Evolutionary conservation across 2,888 invertebrate species (phyloP).

Genomic region (Drosophila trichaetosa): DNA sequence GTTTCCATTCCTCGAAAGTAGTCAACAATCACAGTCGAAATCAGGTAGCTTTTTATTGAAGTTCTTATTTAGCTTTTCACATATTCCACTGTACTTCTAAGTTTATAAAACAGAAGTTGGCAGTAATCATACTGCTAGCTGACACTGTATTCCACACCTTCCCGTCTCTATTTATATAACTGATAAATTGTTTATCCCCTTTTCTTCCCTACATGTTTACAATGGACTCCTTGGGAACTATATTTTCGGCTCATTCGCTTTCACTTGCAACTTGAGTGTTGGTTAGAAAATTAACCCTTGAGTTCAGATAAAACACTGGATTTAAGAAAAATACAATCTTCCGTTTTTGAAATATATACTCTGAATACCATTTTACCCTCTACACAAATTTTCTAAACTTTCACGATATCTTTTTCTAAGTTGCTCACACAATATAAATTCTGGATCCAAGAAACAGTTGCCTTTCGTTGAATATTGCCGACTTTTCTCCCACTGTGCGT

Average conservation of each 20-base stretch:
- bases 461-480: neutral
- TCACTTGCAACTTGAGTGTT: neutral
- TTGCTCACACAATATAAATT: neutral
- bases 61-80: neutral
- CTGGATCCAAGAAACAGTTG: accelerated
- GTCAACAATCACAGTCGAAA: neutral
- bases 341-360: neutral
- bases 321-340: neutral
- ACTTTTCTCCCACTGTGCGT: neutral
- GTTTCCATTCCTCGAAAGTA: neutral
- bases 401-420: neutral
- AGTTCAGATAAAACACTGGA: neutral
- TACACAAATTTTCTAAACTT: neutral
- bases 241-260: neutral
- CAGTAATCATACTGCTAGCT: neutral
- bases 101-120: neutral
- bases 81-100: neutral
- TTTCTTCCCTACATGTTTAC: neutral
- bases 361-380: neutral
- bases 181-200: neutral
- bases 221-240: neutral
- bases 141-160: neutral
- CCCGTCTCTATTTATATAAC: neutral
- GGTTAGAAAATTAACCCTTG: too few species aligned
- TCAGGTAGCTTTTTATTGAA: neutral